Percentiles rank a stretch among this genome's conserved stretches.
These are phyloP conservation scores for Dolomedes plantarius DNA, from an alignment of 2,888 invertebrate genomes.

Conservation along the genomic window DNA sequence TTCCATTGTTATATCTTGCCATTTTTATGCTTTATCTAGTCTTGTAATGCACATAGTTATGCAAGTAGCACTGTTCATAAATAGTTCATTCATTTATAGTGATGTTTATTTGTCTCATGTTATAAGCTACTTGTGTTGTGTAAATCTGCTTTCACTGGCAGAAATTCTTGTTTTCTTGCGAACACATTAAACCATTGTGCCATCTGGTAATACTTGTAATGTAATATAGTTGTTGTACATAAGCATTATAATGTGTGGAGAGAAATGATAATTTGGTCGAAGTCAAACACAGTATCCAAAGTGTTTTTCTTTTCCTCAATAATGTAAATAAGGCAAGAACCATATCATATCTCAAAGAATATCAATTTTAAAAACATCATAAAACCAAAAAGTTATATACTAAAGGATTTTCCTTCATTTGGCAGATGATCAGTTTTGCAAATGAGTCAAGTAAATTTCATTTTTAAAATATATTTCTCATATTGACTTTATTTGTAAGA, in stretches of 20 bases:
- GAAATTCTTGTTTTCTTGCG: neutral
- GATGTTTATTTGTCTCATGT: conserved; percentile 24
- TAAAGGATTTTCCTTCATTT: too few relatives aligned
- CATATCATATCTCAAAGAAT: too few relatives aligned
- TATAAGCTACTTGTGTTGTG: conserved; percentile 29
- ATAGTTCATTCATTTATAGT: conserved; percentile 35
- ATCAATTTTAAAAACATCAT: too few relatives aligned
- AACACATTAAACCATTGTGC: conserved; percentile 57
- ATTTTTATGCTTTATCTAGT: conserved; percentile 58
- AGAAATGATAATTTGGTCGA: conserved; percentile 30
- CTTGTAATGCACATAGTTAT: conserved; percentile 49
- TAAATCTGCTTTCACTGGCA: conserved; percentile 34
- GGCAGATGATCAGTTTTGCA: too few relatives aligned
- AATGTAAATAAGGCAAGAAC: too few relatives aligned
- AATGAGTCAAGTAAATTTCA: too few relatives aligned
- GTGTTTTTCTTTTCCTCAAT: conserved; percentile 46
- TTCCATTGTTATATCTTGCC: conserved; percentile 28
- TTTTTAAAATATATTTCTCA: too few relatives aligned
- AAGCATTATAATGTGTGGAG: conserved; percentile 25
- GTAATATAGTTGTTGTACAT: conserved; percentile 56
- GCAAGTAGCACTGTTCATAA: conserved; percentile 28
- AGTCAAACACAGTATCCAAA: conserved; percentile 62
- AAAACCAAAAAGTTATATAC: too few relatives aligned
- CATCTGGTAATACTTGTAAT: conserved; percentile 60
- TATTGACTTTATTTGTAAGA: too few relatives aligned